phyloP scores from a whole-genome alignment of 2,113 vertebrate genomes.

The Mirza zaza region DNA sequence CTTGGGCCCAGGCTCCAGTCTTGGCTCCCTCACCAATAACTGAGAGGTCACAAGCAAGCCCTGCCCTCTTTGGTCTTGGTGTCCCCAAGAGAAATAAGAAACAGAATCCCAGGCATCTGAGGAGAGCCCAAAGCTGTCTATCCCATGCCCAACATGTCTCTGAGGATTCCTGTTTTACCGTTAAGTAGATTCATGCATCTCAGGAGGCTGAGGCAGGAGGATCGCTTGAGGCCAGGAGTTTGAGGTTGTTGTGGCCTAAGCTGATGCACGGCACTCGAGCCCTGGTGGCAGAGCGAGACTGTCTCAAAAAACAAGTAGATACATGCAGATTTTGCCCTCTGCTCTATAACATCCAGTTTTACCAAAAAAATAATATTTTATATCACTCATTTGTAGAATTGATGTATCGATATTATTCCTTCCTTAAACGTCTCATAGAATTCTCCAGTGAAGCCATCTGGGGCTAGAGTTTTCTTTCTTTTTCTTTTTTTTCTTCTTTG shows the following conservation, averaged over 20 bases:
- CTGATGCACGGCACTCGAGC: too few species aligned
- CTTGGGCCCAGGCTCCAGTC: too few species aligned
- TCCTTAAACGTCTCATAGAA: not conserved
- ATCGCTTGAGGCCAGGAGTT: too few species aligned
- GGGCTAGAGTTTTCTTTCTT: not conserved
- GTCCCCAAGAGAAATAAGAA: not conserved
- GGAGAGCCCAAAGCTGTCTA: not conserved
- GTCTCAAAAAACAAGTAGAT: not conserved
- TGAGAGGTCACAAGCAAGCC: not conserved
- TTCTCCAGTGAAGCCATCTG: not conserved
- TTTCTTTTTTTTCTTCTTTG: too few species aligned
- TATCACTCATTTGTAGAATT: not conserved
- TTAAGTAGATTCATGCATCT: not conserved
- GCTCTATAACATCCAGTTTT: not conserved
- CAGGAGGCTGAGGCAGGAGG: too few species aligned
- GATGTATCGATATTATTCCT: not conserved
- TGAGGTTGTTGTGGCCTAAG: too few species aligned
- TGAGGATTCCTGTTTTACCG: not conserved
- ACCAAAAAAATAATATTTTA: not conserved
- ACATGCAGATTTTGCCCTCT: not conserved
- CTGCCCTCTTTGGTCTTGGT: not conserved
- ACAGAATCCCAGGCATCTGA: not conserved
- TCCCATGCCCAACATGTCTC: not conserved
- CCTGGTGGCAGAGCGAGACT: not conserved
- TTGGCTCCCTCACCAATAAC: not conserved